Evolutionary conservation across 2,888 invertebrate species (phyloP).

Genomic region (Gryllus longicercus): DNA sequence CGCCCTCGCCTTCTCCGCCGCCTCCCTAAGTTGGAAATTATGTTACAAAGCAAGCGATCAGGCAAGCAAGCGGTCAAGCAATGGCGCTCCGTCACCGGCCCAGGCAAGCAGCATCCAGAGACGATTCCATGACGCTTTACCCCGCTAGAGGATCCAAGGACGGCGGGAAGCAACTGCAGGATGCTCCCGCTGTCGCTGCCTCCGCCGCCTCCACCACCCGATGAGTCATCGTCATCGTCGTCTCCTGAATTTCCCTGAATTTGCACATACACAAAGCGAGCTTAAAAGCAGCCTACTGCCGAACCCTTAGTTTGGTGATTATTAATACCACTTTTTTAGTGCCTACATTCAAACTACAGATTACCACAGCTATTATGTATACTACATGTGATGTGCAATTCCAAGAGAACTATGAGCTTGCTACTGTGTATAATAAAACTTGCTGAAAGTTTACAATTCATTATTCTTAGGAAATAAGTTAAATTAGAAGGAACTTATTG

Average conservation of each 20-base stretch:
- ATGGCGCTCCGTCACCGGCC: background rate
- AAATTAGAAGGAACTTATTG: too few relatives aligned
- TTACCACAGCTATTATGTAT: too few relatives aligned
- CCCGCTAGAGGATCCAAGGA: conserved; percentile 23
- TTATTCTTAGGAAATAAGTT: too few relatives aligned
- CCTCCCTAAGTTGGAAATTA: background rate
- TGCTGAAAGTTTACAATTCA: too few relatives aligned
- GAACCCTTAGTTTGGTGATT: too few relatives aligned
- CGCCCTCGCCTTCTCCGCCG: conserved; percentile 21
- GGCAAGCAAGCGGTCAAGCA: conserved; percentile 5
- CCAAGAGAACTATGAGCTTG: too few relatives aligned
- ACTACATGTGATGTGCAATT: too few relatives aligned
- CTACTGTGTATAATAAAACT: too few relatives aligned
- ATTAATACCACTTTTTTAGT: too few relatives aligned
- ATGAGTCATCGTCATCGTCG: conserved; percentile 20
- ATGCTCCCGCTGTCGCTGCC: conserved; percentile 25
- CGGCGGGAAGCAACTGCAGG: conserved; percentile 27
- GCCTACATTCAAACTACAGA: too few relatives aligned
- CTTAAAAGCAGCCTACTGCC: background rate
- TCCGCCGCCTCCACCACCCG: conserved; percentile 19
- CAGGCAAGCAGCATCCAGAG: background rate
- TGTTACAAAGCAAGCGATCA: background rate
- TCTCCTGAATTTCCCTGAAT: conserved; percentile 19
- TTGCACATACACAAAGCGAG: background rate
- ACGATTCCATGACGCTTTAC: conserved; percentile 3